Percentiles rank a stretch among this genome's conserved stretches.
Conservation (phyloP, 2,888 invertebrate species). For the Sphaerophoria taeniata region DNA sequence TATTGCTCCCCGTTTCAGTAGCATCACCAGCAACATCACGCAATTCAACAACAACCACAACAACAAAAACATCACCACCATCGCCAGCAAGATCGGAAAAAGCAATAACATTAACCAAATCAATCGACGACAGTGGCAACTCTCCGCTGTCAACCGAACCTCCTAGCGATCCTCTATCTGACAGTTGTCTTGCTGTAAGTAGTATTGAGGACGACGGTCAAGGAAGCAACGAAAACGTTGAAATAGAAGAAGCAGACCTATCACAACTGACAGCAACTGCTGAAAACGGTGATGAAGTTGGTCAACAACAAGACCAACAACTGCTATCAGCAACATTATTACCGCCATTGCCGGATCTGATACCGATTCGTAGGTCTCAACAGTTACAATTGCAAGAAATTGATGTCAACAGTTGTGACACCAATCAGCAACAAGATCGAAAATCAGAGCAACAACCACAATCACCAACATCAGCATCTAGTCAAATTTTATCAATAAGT, state of each 20-base stretch:
- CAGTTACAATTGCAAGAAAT: conserved; percentile 46
- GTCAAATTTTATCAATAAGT: conserved; percentile 72
- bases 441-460: conserved; percentile 37
- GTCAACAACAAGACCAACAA: conserved; percentile 32
- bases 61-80: conserved; percentile 35
- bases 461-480: conserved; percentile 64
- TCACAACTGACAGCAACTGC: conserved; percentile 37
- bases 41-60: conserved; percentile 23
- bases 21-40: conserved; percentile 45
- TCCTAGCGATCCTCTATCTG: conserved; percentile 69
- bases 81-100: conserved; percentile 39
- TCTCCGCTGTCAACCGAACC: conserved; percentile 30
- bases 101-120: conserved; percentile 43
- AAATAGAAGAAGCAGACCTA: conserved; percentile 6
- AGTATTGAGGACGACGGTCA: conserved; percentile 41
- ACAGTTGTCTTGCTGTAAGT: conserved; percentile 34
- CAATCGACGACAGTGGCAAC: conserved; percentile 39
- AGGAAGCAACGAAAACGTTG: conserved; percentile 11
- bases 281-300: conserved; percentile 57
- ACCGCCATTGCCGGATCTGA: conserved; percentile 69
- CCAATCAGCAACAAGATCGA: conserved; percentile 30
- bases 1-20: conserved; percentile 61
- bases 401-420: conserved; percentile 29
- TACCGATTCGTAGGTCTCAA: conserved; percentile 69
- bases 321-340: conserved; percentile 46